phyloP scores from a whole-genome alignment of 2,113 vertebrate genomes.

The Dendropsophus ebraccatus region DNA sequence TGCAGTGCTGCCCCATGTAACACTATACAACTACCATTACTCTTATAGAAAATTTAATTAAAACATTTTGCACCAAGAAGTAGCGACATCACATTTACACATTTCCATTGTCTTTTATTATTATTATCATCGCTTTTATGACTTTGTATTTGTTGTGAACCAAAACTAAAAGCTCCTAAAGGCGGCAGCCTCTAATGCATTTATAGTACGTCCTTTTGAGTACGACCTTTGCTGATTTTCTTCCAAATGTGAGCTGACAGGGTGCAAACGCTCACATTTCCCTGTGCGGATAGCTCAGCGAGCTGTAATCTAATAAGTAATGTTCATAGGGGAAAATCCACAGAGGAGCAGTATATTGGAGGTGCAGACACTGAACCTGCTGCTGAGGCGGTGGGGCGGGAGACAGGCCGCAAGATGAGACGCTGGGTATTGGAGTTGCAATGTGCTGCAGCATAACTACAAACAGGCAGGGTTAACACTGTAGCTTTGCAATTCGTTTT shows the following conservation, averaged over 20 bases:
- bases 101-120: background rate
- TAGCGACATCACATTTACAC: too few species aligned
- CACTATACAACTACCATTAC: background rate
- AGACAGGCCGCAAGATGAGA: too few species aligned
- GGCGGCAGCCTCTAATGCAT: conserved; percentile 13
- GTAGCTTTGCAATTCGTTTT: too few species aligned
- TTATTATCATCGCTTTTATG: too few species aligned
- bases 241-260: conserved; percentile 37
- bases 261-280: conserved; percentile 21
- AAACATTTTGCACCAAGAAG: too few species aligned
- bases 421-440: background rate
- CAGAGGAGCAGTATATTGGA: background rate
- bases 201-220: conserved; percentile 36
- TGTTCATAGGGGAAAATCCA: conserved; percentile 9
- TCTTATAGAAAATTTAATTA: too few species aligned
- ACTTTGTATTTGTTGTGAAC: conserved; percentile 6
- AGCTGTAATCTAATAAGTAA: conserved; percentile 42
- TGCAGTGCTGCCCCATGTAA: background rate
- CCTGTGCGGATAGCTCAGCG: conserved; percentile 1
- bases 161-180: background rate
- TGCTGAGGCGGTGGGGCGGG: background rate
- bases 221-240: conserved; percentile 35
- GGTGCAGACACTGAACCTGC: background rate
- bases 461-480: too few species aligned
- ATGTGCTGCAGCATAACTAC: background rate